Percentiles rank a stretch among this genome's conserved stretches.
These are phyloP conservation scores for Dicyrtoma fusca DNA, from an alignment of 2,888 invertebrate genomes.

Conservation along the genomic window DNA sequence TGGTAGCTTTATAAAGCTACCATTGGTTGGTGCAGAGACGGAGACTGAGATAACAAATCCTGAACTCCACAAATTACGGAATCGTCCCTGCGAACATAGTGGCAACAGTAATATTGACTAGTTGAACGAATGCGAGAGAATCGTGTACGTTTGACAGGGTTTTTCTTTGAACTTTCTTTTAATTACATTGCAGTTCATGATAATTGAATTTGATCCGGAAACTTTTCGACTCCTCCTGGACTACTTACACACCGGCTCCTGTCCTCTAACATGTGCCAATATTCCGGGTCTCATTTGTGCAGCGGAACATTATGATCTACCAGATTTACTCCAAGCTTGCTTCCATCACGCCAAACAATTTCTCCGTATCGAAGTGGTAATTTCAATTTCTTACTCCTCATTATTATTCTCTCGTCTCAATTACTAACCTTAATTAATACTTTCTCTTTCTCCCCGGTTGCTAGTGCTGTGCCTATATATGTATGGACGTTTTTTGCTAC, in stretches of 20 bases:
- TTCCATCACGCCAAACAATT: constrained; percentile 95
- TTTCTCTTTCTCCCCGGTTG: constrained; percentile 13
- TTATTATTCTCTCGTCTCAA: constrained; percentile 1
- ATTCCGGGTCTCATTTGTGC: constrained; percentile 73
- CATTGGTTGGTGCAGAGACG: too few species aligned
- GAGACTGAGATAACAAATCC: too few species aligned
- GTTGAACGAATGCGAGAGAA: too few species aligned
- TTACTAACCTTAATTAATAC: not conserved
- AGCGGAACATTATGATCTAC: constrained; percentile 91
- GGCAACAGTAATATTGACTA: too few species aligned
- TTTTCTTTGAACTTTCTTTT: too few species aligned
- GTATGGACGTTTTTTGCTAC: not conserved
- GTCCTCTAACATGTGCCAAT: constrained; percentile 86
- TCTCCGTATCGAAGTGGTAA: constrained; percentile 84
- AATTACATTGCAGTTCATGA: constrained; percentile 73
- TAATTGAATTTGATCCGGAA: constrained; percentile 93
- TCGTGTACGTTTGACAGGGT: too few species aligned
- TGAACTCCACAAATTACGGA: too few species aligned
- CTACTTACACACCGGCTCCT: constrained; percentile 90
- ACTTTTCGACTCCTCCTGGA: constrained; percentile 88
- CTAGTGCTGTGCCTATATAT: too few species aligned
- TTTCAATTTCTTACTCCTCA: constrained; percentile 54
- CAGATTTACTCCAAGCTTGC: constrained; percentile 88
- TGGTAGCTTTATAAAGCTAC: too few species aligned
- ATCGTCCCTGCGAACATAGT: too few species aligned